Base-by-base conservation (phyloP, 1,140 invertebrate species). In the Thaumetopoea pityocampa region DNA sequence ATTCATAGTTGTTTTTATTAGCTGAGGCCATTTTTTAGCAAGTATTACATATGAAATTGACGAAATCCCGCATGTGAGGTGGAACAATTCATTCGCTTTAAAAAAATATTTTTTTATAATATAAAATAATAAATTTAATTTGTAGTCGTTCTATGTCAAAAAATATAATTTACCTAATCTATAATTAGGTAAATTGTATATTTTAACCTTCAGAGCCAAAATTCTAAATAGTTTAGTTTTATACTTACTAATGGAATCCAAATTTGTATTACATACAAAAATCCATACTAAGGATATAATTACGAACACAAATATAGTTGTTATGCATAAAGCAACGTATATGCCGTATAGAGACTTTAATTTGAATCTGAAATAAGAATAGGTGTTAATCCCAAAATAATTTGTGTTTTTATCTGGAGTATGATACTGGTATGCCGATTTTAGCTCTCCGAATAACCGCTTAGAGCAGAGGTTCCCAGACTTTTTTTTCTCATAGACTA, bases 51-150 rank as follows among this genome's bases (percentile, higher is more conserved):
- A 26, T 19, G 45, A 28, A 2, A 45, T 15, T 14, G 40, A 11
- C 1, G 24, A 7, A n/a, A 30, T 32, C 3, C 47, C 16, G 5
- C 29, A 22, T 7, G 29, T 51, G 9, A 14, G 3, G 9, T 48
- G 41, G 27, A 51, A 56, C 15, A 51, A 7, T 1, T 44, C 19
- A 2, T 41, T 23, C 14, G 42, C 49, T 52, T 42, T n/a, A 40
- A 36, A 18, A 33, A 27, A n/a, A n/a, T n/a, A 9, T 22, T 22
- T 14, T 22, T 23, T 6, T n/a, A 27, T 11, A 27, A 2, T 27
- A 27, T 2, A 27, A 14, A 12, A 14, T 11, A 12, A 12, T 28
- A 14, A n/a, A n/a, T n/a, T n/a, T n/a, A n/a, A n/a, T n/a, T n/a
- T n/a, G n/a, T n/a, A n/a, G n/a, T n/a, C n/a, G n/a, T n/a, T n/a